Base-by-base conservation (phyloP, 23 tunicate species). In the Trididemnum nubilum region DNA sequence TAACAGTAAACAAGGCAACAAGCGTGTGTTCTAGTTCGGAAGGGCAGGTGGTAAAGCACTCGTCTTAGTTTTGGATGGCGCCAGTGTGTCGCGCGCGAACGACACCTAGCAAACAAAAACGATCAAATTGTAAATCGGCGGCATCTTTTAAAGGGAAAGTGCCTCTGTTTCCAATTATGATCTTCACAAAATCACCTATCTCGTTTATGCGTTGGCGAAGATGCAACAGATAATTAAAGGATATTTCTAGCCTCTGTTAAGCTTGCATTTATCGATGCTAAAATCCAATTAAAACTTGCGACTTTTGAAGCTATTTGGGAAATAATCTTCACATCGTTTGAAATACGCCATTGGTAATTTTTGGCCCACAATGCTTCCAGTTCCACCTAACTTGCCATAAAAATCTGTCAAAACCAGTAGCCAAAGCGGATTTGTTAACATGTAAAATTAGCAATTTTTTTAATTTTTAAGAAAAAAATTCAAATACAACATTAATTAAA, bases 101-200 rank as follows among this genome's bases (percentile, higher is more conserved):
- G 87, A 73, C 87, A n/a, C 22, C 72, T 37, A 52, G 87, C 87
- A 83, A 83, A 83, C 87, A 83, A 83, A 73, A 71, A 31, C 74
- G 67, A 71, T 51, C 69, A 71, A 82, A 70, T 71, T 34, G 50
- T 52, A 50, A 82, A 82, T 70, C 76, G 86, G 67, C 86, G 67
- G 54, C 7, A 4, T 30, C 29, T 32, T 77, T 77, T 52, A 52
- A 77, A 52, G 12, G 67, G 19, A 28, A 52, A 7, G 36, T 32
- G 1, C 26, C 2, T 15, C 7, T 2, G 67, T 67, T 30, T 52
- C 66, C 81, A 73, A 73, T 73, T 39, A 73, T 38, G 2, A 3
- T 7, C 36, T 12, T 3, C 12, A 31, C 30, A 40, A 39, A 38
- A 38, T 73, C 74, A 7, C 29, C 29, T 61, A 21, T 61, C 29